A percentile compares a stretch with the other conserved stretches of the same genome.
phyloP scores from a whole-genome alignment of 2,797 vertebrate genomes.

The Botia kubotai region DNA sequence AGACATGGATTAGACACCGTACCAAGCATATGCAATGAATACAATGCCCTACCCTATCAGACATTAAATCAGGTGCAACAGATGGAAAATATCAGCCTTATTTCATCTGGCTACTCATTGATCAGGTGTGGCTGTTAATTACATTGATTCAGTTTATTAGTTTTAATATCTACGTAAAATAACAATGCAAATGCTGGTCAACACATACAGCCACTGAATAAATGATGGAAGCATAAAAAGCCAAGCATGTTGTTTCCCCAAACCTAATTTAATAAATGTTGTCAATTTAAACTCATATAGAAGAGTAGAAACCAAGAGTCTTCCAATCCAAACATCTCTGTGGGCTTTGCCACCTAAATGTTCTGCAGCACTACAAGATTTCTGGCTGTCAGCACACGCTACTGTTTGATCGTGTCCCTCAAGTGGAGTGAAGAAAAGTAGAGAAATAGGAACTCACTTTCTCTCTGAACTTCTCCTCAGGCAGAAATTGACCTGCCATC shows the following conservation, averaged over 20 bases:
- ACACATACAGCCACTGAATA: neutral
- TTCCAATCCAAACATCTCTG: constrained; percentile 10
- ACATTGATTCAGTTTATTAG: neutral
- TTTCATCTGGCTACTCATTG: neutral
- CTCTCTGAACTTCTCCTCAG: constrained; percentile 42
- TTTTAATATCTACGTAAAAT: constrained; percentile 7
- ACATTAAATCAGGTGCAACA: constrained; percentile 17
- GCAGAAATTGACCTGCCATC: constrained; percentile 60
- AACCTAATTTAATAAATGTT: neutral
- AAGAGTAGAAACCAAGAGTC: neutral
- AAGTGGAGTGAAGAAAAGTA: constrained; percentile 30
- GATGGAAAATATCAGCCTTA: neutral
- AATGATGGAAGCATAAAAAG: neutral
- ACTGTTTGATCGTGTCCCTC: constrained; percentile 70
- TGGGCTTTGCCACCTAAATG: constrained; percentile 27
- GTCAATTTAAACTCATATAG: neutral
- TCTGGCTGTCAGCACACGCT: constrained; percentile 74
- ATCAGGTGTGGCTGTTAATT: neutral
- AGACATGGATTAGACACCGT: neutral
- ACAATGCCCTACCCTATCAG: constrained; percentile 3
- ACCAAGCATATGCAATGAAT: neutral
- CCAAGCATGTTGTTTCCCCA: neutral
- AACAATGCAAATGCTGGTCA: neutral
- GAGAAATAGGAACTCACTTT: constrained; percentile 33
- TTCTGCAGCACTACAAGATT: constrained; percentile 63